Percentiles rank a stretch among this genome's conserved stretches.
Evolutionary conservation across 2,888 invertebrate genomes (phyloP).

Genomic region (Caenorhabditis macrosperma): DNA sequence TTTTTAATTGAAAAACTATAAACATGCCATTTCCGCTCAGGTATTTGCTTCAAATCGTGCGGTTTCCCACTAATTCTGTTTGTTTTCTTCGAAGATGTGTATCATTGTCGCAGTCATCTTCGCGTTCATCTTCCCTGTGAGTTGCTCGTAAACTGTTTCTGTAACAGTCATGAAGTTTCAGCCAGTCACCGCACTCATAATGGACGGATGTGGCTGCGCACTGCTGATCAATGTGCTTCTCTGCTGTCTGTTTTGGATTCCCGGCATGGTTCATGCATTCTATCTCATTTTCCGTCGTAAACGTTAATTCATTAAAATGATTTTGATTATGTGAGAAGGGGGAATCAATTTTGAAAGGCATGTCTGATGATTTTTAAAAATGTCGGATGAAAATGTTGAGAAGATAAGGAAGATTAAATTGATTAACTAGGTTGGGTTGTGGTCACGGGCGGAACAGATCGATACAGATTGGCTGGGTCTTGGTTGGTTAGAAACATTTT

Average conservation of each 20-base stretch:
- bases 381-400: neutral
- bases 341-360: neutral
- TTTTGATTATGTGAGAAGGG: neutral
- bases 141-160: neutral
- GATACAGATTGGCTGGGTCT: neutral
- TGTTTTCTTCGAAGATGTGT: too few species aligned
- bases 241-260: conserved; percentile 52
- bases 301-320: conserved; percentile 14
- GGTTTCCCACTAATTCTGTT: too few species aligned
- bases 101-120: conserved; percentile 30
- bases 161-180: too few species aligned
- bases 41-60: too few species aligned
- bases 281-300: conserved; percentile 37
- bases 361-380: neutral
- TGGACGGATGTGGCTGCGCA: conserved; percentile 35
- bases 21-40: too few species aligned
- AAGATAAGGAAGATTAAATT: neutral
- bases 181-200: conserved; percentile 46
- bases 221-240: conserved; percentile 42
- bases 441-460: conserved; percentile 17
- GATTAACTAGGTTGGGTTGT: neutral
- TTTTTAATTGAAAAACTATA: neutral
- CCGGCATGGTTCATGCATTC: conserved; percentile 50
- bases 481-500: too few species aligned
- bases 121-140: conserved; percentile 39